phyloP scores from a whole-genome alignment of 30 jellyfish, hydroid and myxozoan genomes.

The Hydractinia echinata region DNA sequence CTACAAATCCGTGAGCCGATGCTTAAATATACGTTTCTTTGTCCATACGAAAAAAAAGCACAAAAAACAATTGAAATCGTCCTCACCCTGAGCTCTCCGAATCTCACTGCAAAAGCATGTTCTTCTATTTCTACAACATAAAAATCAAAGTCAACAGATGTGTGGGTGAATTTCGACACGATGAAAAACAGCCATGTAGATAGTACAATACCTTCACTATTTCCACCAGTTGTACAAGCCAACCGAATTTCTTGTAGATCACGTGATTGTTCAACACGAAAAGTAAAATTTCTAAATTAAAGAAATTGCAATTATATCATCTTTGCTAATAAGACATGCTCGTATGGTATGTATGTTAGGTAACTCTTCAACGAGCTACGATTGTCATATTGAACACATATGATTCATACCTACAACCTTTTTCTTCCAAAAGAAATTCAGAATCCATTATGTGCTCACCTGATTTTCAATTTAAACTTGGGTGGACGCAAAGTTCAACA shows the following conservation, averaged over 20 bases:
- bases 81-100: too few species aligned
- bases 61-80: too few species aligned
- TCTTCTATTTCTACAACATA: too few species aligned
- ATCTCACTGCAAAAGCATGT: too few species aligned
- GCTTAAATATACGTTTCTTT: too few species aligned
- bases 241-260: constrained; percentile 46
- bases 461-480: too few species aligned
- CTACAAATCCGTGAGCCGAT: too few species aligned
- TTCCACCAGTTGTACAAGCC: constrained; percentile 27
- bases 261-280: constrained; percentile 28
- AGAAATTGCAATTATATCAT: not conserved
- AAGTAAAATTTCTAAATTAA: constrained; percentile 34
- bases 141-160: not conserved
- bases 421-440: not conserved
- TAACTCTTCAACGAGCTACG: too few species aligned
- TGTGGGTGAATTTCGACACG: not conserved
- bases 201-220: constrained; percentile 15
- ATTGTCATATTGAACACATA: not conserved
- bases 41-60: too few species aligned
- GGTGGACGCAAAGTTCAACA: too few species aligned
- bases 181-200: not conserved
- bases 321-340: too few species aligned
- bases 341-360: not conserved
- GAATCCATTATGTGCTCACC: not conserved
- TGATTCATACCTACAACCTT: not conserved